Percentiles rank a stretch among this genome's conserved stretches.
Evolutionary conservation across 2,113 vertebrate species (phyloP).

Genomic region (Cariama cristata): DNA sequence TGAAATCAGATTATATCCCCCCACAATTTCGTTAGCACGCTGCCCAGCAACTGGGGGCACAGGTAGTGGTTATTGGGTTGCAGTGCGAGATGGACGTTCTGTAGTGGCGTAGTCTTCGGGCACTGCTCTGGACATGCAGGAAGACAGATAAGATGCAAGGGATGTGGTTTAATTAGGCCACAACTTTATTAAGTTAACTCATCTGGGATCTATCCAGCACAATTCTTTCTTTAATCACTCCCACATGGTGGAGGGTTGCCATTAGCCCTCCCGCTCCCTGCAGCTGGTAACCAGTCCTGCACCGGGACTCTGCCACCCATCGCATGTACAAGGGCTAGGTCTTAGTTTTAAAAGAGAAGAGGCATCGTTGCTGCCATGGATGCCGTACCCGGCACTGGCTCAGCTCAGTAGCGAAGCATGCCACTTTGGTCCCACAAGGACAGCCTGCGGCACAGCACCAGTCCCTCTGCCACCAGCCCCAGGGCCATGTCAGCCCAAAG

Average conservation of each 20-base stretch:
- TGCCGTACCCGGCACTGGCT: rapidly evolving
- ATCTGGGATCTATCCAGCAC: slow-evolving; percentile 58
- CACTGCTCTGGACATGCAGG: slow-evolving; percentile 24
- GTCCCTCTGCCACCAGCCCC: background rate
- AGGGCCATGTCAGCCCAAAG: background rate
- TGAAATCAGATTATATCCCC: background rate
- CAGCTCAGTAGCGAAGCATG: background rate
- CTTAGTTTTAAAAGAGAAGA: background rate
- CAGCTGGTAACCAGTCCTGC: background rate
- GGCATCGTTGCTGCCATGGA: background rate
- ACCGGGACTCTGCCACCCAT: background rate
- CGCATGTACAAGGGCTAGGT: background rate
- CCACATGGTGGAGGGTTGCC: slow-evolving; percentile 32
- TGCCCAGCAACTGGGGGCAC: background rate
- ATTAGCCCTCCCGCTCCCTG: background rate
- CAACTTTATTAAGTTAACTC: slow-evolving; percentile 63
- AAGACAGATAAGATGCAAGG: slow-evolving; percentile 63
- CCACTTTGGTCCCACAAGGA: background rate
- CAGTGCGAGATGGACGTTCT: background rate
- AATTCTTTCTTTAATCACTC: slow-evolving; percentile 45
- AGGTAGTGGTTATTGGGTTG: background rate
- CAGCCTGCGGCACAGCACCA: background rate
- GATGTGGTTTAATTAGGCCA: slow-evolving; percentile 66
- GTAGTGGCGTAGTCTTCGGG: background rate
- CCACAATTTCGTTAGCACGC: background rate